Evolutionary conservation across 2,888 invertebrate genomes (phyloP).

Genomic region (Aromia moschata): DNA sequence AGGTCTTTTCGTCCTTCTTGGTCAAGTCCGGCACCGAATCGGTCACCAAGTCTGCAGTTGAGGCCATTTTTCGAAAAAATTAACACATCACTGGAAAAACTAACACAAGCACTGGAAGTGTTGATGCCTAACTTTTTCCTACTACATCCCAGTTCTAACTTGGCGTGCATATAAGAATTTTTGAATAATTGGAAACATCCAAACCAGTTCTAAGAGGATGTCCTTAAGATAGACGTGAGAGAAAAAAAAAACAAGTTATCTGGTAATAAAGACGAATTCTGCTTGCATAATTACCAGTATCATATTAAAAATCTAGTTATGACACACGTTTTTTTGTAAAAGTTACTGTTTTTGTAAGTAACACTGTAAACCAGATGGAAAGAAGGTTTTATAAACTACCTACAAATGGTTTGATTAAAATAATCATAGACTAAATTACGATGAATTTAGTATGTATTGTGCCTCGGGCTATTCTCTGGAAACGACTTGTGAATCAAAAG

Average conservation of each 20-base stretch:
- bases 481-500: background rate
- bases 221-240: slow-evolving; percentile 16
- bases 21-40: slow-evolving; percentile 49
- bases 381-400: too few species aligned
- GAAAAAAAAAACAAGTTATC: slow-evolving; percentile 1
- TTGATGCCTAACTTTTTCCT: slow-evolving; percentile 1
- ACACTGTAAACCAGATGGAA: too few species aligned
- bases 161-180: background rate
- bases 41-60: slow-evolving; percentile 53
- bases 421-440: background rate
- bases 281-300: background rate
- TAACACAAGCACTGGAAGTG: background rate
- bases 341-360: too few species aligned
- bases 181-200: slow-evolving; percentile 7
- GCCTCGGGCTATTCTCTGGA: background rate
- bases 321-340: too few species aligned
- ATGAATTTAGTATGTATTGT: background rate
- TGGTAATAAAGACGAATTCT: background rate
- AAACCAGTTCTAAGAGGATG: slow-evolving; percentile 27
- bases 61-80: slow-evolving; percentile 46
- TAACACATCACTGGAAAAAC: background rate
- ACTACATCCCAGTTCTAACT: slow-evolving; percentile 12
- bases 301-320: too few species aligned
- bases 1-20: slow-evolving; percentile 41
- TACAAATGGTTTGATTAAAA: background rate